Base-by-base conservation (phyloP, 2,888 invertebrate species). In the Hipparchia semele region DNA sequence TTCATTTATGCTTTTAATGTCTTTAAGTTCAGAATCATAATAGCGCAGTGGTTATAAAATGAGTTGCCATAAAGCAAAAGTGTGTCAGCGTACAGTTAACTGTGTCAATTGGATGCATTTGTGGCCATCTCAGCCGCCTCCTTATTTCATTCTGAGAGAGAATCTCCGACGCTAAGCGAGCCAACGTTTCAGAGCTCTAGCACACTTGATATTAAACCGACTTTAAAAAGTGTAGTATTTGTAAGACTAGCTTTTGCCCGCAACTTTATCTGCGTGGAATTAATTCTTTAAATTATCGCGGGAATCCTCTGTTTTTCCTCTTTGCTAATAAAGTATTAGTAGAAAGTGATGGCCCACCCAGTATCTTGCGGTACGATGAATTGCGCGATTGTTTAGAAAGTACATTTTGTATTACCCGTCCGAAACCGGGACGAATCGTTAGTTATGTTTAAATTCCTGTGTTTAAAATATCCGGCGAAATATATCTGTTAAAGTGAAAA, bases 31-130 rank as follows among this genome's bases (percentile, higher is more conserved):
- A 64, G 64, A 39, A 5, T 60, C 33, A 46, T 49, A 59, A 51
- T 46, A 59, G 49, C 59, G 49, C 39, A 23, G 23, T 23, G 23
- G 68, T 46, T 64, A 53, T 56, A 56, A 69, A 65, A 73, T 70
- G 73, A 51, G 69, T 71, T 69, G 58, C 51, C 65, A 66, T 68
- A 73, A 70, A 66, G 67, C 67, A 39, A 61, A 73, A 73, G 60
- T 70, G 68, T 75, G 75, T 75, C 68, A 56, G 73, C 39, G 56
- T 54, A 68, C 68, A 8, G 56, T 49, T 69, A 72, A 70, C 68
- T 73, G 66, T 76, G 77, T 77, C 77, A 75, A 77, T 71, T 72
- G 77, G 67, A 70, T 68, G 71, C 71, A 71, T 72, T 73, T 71
- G 64, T 51, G 70, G 62, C 49, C 65, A 49, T 53, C 53, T 53